Percentiles rank a stretch among this genome's conserved stretches.
Evolutionary conservation across 2,888 invertebrate species (phyloP).

Genomic region (Drosophila sordidapex): DNA sequence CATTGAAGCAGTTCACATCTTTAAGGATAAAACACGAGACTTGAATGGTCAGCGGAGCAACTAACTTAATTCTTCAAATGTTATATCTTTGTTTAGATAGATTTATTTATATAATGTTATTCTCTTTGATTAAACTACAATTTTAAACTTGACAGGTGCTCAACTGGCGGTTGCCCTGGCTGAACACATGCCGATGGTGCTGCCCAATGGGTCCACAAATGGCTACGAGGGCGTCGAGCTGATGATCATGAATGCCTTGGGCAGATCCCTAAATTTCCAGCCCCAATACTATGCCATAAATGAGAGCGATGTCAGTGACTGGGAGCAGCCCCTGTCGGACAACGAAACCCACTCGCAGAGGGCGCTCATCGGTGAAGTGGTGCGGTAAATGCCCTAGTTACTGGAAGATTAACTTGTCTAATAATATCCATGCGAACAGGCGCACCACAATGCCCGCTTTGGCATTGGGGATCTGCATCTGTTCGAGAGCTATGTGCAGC

Average conservation of each 20-base stretch:
- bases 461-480: constrained; percentile 92
- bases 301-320: constrained; percentile 87
- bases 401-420: neutral
- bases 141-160: constrained; percentile 64
- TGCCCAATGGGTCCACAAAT: constrained; percentile 34
- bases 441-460: constrained; percentile 88
- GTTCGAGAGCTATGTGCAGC: constrained; percentile 88
- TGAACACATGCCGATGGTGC: constrained; percentile 83
- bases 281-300: constrained; percentile 88
- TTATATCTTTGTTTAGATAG: accelerated
- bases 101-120: neutral
- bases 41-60: constrained; percentile 73
- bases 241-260: constrained; percentile 86
- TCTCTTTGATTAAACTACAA: neutral
- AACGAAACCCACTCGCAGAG: constrained; percentile 88
- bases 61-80: neutral
- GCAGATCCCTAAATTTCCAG: constrained; percentile 90
- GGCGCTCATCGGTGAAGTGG: constrained; percentile 91
- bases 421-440: constrained; percentile 40
- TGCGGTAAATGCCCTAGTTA: constrained; percentile 26
- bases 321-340: constrained; percentile 57
- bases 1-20: constrained; percentile 73
- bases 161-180: constrained; percentile 70
- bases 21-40: constrained; percentile 82
- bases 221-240: constrained; percentile 80